phyloP scores from a whole-genome alignment of 23 tunicate species.

The Ciona savignyi region DNA sequence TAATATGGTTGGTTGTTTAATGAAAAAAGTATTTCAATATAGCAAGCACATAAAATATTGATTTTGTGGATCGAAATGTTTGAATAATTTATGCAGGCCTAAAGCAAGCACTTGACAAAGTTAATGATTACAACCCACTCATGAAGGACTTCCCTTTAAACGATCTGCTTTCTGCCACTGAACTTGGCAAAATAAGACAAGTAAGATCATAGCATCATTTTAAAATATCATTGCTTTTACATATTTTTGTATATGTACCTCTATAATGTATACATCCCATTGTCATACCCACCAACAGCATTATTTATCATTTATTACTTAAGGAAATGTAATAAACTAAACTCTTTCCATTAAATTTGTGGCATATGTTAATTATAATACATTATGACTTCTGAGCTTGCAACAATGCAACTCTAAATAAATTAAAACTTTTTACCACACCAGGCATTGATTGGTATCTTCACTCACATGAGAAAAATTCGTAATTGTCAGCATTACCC shows the following conservation, averaged over 20 bases:
- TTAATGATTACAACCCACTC: conserved; percentile 90
- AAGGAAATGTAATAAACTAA: neutral
- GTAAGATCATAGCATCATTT: conserved; percentile 6
- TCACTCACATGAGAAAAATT: conserved; percentile 82
- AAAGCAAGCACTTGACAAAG: conserved; percentile 93
- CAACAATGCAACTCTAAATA: no score
- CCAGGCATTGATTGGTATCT: conserved; percentile 71
- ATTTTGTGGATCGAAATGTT: no score
- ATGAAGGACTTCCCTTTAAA: conserved; percentile 98
- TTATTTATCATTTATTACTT: neutral
- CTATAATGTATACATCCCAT: no score
- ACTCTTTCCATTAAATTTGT: no score
- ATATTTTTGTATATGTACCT: neutral
- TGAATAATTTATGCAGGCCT: conserved; percentile 35
- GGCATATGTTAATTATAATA: no score
- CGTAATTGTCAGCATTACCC: conserved; percentile 96
- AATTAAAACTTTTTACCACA: no score
- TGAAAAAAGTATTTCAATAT: no score
- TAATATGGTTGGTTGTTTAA: no score
- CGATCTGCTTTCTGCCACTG: conserved; percentile 84
- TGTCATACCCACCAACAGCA: neutral
- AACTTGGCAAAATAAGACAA: conserved; percentile 62
- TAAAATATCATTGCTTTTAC: neutral
- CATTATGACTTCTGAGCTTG: no score
- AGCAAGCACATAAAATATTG: no score